phyloP scores from a whole-genome alignment of 2,113 vertebrate species.

The Nothobranchius kuhntae region DNA sequence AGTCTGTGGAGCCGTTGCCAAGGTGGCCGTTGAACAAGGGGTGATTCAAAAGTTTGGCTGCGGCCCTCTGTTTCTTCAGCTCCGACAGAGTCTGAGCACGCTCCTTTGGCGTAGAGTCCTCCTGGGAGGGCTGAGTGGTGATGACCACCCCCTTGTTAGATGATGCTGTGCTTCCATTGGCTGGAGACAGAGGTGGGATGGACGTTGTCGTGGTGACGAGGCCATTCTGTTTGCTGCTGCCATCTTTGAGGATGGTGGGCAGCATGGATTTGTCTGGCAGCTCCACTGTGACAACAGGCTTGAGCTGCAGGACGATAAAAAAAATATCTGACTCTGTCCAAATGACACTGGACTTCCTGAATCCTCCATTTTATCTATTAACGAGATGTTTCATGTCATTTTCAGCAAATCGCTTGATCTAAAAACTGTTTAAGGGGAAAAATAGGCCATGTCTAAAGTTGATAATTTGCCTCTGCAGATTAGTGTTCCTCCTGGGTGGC shows the following conservation, averaged over 20 bases:
- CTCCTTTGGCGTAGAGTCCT: conserved; percentile 79
- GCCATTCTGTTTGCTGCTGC: conserved; percentile 79
- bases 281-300: conserved; percentile 49
- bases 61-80: conserved; percentile 92
- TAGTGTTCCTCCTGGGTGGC: conserved; percentile 13
- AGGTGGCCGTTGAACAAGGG: conserved; percentile 90
- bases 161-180: conserved; percentile 61
- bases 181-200: conserved; percentile 40
- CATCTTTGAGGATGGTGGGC: conserved; percentile 79
- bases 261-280: conserved; percentile 72
- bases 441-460: no score
- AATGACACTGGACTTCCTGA: no score
- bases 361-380: no score
- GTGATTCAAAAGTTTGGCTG: conserved; percentile 89
- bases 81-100: conserved; percentile 92
- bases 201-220: conserved; percentile 61
- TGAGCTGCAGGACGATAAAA: conserved; percentile 56
- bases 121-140: conserved; percentile 50
- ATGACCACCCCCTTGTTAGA: conserved; percentile 23
- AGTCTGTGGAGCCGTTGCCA: conserved; percentile 78
- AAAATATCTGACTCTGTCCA: not conserved
- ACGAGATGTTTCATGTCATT: no score
- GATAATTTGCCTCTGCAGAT: not conserved
- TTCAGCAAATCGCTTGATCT: no score
- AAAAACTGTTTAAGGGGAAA: no score